Conservation (phyloP, 2,888 invertebrate species). For the Sturmia bella region DNA sequence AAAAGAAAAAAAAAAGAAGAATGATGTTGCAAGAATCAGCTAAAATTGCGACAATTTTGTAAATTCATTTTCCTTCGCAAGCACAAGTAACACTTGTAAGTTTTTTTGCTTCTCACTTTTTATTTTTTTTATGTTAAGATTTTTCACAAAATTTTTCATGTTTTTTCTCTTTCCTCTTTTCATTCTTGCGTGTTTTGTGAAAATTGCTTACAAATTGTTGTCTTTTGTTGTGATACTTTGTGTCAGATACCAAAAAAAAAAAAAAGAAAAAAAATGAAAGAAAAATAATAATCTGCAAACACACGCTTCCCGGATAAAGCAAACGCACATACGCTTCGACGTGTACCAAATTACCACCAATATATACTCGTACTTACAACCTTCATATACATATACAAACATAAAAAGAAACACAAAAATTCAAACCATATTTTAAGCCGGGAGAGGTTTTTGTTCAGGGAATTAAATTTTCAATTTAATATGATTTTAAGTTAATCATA, state of each 20-base stretch:
- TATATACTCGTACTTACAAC: too few relatives aligned
- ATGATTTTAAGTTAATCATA: constrained; percentile 7
- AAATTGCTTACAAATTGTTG: constrained; percentile 69
- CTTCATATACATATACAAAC: too few relatives aligned
- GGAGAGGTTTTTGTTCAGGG: not conserved
- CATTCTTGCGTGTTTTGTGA: constrained; percentile 54
- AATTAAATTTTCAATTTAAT: not conserved
- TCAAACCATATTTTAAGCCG: too few relatives aligned
- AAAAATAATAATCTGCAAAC: not conserved
- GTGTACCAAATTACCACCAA: not conserved
- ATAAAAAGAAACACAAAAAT: not conserved
- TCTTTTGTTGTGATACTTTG: constrained; percentile 59
- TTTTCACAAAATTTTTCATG: constrained; percentile 27
- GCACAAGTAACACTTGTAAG: constrained; percentile 66
- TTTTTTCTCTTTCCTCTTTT: not conserved
- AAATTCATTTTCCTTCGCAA: constrained; percentile 63
- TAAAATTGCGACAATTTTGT: constrained; percentile 68
- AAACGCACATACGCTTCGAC: not conserved
- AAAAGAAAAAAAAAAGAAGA: constrained; percentile 7
- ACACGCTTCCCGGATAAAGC: not conserved
- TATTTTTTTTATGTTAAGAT: constrained; percentile 1
- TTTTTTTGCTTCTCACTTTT: constrained; percentile 24
- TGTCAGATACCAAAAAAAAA: constrained; percentile 22
- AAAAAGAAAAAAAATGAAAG: not conserved
- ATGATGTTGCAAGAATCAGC: constrained; percentile 44